Conservation (phyloP, 2,113 vertebrate genomes). For the Lagenorhynchus albirostris region DNA sequence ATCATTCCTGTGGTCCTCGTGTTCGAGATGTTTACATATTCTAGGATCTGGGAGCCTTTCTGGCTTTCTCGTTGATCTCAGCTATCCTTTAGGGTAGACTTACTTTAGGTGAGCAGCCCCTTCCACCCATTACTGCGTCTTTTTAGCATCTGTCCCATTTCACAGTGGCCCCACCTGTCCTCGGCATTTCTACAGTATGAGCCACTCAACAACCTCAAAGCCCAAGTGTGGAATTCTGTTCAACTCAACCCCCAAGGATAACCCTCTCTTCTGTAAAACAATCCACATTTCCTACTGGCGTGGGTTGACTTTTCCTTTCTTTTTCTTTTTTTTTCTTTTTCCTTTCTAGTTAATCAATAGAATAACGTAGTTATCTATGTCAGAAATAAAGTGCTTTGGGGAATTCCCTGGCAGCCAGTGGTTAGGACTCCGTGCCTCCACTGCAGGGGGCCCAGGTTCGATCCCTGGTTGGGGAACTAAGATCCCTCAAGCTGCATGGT, state of each 20-base stretch:
- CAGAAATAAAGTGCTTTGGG: not conserved
- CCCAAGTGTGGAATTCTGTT: not conserved
- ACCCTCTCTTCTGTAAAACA: not conserved
- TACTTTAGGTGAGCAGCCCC: fast-evolving
- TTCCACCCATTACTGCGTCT: not conserved
- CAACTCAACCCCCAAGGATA: no score
- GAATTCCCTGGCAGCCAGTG: not conserved
- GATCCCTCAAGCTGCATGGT: not conserved
- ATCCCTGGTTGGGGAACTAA: not conserved
- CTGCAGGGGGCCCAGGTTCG: not conserved
- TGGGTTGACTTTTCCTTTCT: not conserved
- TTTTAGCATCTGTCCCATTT: not conserved
- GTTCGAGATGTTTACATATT: fast-evolving
- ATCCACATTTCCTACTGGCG: not conserved
- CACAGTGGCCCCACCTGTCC: fast-evolving
- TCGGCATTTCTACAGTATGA: not conserved
- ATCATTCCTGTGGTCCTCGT: fast-evolving
- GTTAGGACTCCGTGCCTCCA: not conserved
- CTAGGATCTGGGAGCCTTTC: not conserved
- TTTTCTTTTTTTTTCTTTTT: not conserved
- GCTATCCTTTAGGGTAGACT: not conserved
- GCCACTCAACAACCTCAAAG: not conserved
- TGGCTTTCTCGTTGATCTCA: not conserved
- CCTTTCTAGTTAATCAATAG: not conserved
- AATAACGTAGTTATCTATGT: not conserved